These are phyloP conservation scores for Origma solitaria DNA, from an alignment of 2,113 vertebrate species.

Conservation along the genomic window DNA sequence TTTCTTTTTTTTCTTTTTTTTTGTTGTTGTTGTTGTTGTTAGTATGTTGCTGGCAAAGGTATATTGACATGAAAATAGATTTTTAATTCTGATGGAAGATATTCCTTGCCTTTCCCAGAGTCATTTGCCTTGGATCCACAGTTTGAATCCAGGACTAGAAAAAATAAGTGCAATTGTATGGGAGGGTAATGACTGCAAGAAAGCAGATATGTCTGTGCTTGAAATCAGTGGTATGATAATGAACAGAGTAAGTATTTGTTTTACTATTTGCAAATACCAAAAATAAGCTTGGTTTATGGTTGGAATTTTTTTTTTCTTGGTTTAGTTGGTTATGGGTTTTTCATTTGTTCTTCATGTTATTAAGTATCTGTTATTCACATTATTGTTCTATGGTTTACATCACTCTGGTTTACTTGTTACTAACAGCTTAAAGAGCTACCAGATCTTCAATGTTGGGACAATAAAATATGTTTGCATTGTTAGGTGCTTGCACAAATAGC, in stretches of 20 bases:
- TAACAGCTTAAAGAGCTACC: not conserved
- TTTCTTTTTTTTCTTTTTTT: not conserved
- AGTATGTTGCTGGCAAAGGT: not conserved
- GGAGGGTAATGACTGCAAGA: slow-evolving; percentile 98
- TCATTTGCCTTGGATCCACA: slow-evolving; percentile 94
- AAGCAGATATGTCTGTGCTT: slow-evolving; percentile 98
- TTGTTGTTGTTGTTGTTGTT: not conserved
- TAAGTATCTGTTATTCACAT: not conserved
- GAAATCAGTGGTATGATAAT: slow-evolving; percentile 99
- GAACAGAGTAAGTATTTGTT: slow-evolving; percentile 85
- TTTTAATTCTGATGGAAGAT: not conserved
- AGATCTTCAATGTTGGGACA: not conserved
- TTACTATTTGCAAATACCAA: not conserved
- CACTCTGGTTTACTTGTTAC: not conserved
- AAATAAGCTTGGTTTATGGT: not conserved
- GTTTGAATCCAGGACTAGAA: slow-evolving; percentile 90
- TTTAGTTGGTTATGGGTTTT: not conserved
- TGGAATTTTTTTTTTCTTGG: not conserved
- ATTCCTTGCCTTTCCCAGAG: slow-evolving; percentile 73
- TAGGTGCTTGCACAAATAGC: not conserved
- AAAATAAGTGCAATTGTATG: slow-evolving; percentile 98
- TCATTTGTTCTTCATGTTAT: fast-evolving
- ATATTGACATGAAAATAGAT: not conserved
- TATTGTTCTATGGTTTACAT: not conserved
- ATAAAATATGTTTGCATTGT: not conserved